These are phyloP conservation scores for Ailurus styani DNA, from an alignment of 2,113 vertebrate genomes.

Conservation along the genomic window DNA sequence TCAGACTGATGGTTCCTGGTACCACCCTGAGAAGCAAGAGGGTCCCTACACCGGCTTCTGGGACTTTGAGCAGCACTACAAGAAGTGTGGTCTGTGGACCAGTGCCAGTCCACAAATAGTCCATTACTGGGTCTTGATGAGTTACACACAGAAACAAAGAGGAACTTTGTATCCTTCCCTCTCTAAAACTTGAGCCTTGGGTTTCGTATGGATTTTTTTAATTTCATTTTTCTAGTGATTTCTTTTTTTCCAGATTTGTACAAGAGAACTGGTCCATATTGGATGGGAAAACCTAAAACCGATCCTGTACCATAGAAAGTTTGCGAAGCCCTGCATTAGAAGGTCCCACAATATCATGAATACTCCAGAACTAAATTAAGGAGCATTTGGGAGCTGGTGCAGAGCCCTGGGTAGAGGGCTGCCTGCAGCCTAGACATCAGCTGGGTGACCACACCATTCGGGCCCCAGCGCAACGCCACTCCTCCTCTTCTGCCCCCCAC, in stretches of 20 bases:
- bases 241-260: conserved; percentile 7
- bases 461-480: not conserved
- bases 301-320: not conserved
- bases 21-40: not conserved
- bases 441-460: not conserved
- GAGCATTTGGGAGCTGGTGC: not conserved
- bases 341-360: not conserved
- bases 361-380: not conserved
- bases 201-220: not conserved
- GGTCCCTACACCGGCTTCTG: too few relatives aligned
- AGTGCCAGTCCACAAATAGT: not conserved
- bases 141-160: not conserved
- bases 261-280: not conserved
- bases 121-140: not conserved
- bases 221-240: not conserved
- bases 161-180: not conserved
- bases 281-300: not conserved
- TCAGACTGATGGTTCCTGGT: not conserved
- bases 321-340: not conserved
- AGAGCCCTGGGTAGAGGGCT: accelerated
- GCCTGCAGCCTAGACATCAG: not conserved
- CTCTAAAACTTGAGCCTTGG: not conserved
- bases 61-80: not conserved
- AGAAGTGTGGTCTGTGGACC: not conserved
- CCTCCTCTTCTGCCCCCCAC: not conserved